Conservation (phyloP, 37 sponge, comb jelly and placozoan species). For the Bolinopsis microptera region DNA sequence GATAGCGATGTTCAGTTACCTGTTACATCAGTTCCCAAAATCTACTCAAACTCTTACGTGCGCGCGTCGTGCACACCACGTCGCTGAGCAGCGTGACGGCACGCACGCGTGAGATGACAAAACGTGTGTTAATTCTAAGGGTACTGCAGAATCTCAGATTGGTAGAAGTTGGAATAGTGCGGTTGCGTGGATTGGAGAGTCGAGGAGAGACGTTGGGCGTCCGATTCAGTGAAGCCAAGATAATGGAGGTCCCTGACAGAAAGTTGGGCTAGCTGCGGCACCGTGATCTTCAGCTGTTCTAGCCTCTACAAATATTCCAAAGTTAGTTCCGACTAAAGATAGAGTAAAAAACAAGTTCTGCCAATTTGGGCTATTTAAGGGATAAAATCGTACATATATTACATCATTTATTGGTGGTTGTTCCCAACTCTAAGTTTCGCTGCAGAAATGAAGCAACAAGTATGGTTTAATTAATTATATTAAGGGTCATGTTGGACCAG, state of each 20-base stretch:
- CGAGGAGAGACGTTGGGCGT: conserved; percentile 39
- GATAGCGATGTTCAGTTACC: neutral
- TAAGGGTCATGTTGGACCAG: no score
- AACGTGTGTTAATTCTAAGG: neutral
- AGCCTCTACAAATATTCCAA: neutral
- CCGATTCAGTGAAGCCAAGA: neutral
- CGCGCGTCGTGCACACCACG: neutral
- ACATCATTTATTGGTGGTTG: no score
- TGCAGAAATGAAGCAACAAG: no score
- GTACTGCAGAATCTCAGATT: neutral
- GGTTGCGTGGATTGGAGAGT: neutral
- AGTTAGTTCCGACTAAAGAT: no score
- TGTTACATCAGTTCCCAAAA: neutral
- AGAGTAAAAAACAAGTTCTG: neutral
- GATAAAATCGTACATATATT: no score
- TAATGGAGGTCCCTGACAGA: neutral
- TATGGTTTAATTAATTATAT: neutral
- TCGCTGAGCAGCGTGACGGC: neutral
- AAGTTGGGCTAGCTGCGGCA: conserved; percentile 5
- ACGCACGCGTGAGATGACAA: neutral
- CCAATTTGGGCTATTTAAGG: neutral
- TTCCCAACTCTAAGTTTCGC: no score
- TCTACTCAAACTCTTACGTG: neutral
- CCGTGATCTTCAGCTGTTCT: conserved; percentile 23
- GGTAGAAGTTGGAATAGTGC: conserved; percentile 10